Conservation (phyloP, 2,113 vertebrate species). For the Chionis minor region DNA sequence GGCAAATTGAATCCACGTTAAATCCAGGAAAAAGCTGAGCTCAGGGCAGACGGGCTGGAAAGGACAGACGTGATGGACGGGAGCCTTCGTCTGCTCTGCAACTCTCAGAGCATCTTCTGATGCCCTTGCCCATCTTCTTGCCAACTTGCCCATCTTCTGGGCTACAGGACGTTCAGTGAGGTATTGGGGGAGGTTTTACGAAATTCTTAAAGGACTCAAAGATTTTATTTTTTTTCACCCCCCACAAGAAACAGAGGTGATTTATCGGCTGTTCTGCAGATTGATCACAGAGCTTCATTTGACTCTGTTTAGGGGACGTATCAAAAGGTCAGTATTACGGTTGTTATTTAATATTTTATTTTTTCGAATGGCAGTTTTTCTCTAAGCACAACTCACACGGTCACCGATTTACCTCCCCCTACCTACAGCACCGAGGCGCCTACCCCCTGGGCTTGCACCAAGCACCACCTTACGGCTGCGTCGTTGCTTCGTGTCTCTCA, state of each 20-base stretch:
- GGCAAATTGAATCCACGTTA: not conserved
- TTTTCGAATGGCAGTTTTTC: not conserved
- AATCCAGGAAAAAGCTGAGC: not conserved
- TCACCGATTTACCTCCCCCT: not conserved
- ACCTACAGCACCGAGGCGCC: accelerated
- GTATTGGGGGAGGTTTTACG: too few species aligned
- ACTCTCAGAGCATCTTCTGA: not conserved
- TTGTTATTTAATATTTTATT: not conserved
- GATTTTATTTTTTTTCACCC: too few species aligned
- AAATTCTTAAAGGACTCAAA: not conserved
- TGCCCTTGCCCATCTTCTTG: too few species aligned
- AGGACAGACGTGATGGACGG: not conserved
- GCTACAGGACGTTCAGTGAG: too few species aligned
- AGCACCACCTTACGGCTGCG: accelerated
- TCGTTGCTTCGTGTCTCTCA: accelerated
- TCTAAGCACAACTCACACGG: not conserved
- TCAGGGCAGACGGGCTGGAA: accelerated
- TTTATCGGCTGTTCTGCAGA: not conserved
- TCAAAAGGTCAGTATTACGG: not conserved
- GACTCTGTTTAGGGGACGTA: not conserved
- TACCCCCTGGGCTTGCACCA: not conserved
- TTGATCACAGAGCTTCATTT: not conserved
- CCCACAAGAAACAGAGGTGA: not conserved
- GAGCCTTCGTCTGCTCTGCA: not conserved
- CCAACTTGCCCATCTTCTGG: not conserved